Conservation (phyloP, 1,140 invertebrate genomes). For the Myzus persicae region DNA sequence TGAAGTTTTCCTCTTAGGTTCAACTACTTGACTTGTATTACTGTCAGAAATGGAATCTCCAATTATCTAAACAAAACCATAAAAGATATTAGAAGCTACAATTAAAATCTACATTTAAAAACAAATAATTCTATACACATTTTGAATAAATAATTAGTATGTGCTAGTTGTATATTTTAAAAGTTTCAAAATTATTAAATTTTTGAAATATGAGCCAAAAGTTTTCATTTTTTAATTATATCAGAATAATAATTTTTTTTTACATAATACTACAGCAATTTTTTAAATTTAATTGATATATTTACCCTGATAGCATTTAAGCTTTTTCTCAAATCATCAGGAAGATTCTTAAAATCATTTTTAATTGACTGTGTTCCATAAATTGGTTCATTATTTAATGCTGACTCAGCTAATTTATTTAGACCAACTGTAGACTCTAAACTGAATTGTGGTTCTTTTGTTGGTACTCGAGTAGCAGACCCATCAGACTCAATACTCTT, state of each 20-base stretch:
- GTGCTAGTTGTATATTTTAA: too few species aligned
- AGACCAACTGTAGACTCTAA: constrained; percentile 62
- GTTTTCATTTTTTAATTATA: neutral
- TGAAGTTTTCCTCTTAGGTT: constrained; percentile 67
- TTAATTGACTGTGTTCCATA: constrained; percentile 32
- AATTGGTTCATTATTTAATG: constrained; percentile 57
- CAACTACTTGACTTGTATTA: constrained; percentile 60
- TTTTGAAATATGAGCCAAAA: neutral
- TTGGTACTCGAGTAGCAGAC: neutral
- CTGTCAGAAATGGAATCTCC: constrained; percentile 60
- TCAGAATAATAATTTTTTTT: neutral
- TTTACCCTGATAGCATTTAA: constrained; percentile 54
- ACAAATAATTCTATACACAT: too few species aligned
- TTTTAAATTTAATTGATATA: neutral
- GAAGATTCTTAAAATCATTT: constrained; percentile 47
- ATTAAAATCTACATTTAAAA: neutral
- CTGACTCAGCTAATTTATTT: constrained; percentile 62
- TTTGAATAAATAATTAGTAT: too few species aligned
- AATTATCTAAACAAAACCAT: constrained; percentile 60
- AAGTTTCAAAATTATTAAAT: too few species aligned
- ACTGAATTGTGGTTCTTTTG: constrained; percentile 58
- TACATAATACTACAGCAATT: neutral
- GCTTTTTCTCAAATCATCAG: constrained; percentile 48
- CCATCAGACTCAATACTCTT: constrained; percentile 51
- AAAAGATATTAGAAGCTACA: neutral